Percentiles rank a stretch among this genome's conserved stretches.
Conservation (phyloP, 2,888 invertebrate genomes). For the Ariolimax columbianus region DNA sequence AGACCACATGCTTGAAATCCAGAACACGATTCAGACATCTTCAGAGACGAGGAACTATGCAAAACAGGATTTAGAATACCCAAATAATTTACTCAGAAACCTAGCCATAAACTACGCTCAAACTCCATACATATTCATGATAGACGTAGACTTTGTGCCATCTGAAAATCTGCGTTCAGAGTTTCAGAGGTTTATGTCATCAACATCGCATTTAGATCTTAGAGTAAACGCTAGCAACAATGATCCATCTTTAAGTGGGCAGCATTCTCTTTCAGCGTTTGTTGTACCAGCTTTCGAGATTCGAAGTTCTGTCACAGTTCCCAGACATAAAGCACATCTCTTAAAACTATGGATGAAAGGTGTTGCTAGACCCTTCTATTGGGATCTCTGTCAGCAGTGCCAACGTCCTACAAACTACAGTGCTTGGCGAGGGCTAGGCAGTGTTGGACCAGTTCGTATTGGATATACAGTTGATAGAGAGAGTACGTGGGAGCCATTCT, state of each 20-base stretch:
- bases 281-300: conserved; percentile 82
- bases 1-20: conserved; percentile 21
- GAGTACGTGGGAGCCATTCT: conserved; percentile 83
- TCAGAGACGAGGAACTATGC: conserved; percentile 73
- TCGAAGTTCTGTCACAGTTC: conserved; percentile 71
- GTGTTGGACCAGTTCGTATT: conserved; percentile 64
- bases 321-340: conserved; percentile 79
- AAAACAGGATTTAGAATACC: conserved; percentile 77
- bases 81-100: conserved; percentile 82
- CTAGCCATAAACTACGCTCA: conserved; percentile 79
- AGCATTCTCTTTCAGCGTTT: conserved; percentile 75
- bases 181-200: conserved; percentile 64
- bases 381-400: conserved; percentile 81
- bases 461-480: conserved; percentile 81
- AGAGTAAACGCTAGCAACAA: background rate
- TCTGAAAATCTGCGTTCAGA: conserved; percentile 77
- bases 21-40: background rate
- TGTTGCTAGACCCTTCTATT: conserved; percentile 81
- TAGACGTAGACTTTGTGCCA: conserved; percentile 82
- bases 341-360: conserved; percentile 77
- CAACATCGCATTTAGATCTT: background rate
- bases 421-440: conserved; percentile 78
- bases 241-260: background rate
- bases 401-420: conserved; percentile 81
- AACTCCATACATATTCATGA: conserved; percentile 80